Conservation (phyloP, 2,797 vertebrate genomes). For the Microctenopoma stevenorrisi region DNA sequence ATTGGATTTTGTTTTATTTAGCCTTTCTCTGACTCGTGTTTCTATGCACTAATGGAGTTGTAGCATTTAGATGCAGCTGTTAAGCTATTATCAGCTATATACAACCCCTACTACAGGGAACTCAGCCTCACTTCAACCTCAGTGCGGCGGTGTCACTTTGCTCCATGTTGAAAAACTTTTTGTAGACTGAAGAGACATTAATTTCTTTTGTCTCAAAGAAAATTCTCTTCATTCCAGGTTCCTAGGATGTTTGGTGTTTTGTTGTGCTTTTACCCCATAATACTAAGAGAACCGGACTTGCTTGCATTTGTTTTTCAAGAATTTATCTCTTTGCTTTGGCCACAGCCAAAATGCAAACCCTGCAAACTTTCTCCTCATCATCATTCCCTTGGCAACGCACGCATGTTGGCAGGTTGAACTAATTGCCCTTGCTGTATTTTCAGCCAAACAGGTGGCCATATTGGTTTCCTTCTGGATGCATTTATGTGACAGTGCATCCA, state of each 20-base stretch:
- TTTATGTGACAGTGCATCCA: constrained; percentile 54
- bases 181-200: constrained; percentile 7
- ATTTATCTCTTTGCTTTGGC: constrained; percentile 12
- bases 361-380: constrained; percentile 47
- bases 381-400: constrained; percentile 41
- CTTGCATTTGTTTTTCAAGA: constrained; percentile 16
- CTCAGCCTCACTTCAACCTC: constrained; percentile 54
- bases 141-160: neutral
- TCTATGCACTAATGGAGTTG: constrained; percentile 4
- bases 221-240: constrained; percentile 18
- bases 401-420: constrained; percentile 62
- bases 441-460: constrained; percentile 74
- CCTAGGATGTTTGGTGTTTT: neutral
- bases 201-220: constrained; percentile 12
- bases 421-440: constrained; percentile 67
- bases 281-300: constrained; percentile 1
- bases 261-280: neutral
- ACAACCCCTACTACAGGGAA: neutral
- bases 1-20: constrained; percentile 37
- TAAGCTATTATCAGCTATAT: constrained; percentile 39
- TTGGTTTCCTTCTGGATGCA: constrained; percentile 71
- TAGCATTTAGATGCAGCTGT: constrained; percentile 42
- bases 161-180: constrained; percentile 30
- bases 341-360: constrained; percentile 45
- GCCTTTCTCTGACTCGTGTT: constrained; percentile 18